Conservation (phyloP, 2,797 vertebrate genomes). For the Lagodon rhomboides region DNA sequence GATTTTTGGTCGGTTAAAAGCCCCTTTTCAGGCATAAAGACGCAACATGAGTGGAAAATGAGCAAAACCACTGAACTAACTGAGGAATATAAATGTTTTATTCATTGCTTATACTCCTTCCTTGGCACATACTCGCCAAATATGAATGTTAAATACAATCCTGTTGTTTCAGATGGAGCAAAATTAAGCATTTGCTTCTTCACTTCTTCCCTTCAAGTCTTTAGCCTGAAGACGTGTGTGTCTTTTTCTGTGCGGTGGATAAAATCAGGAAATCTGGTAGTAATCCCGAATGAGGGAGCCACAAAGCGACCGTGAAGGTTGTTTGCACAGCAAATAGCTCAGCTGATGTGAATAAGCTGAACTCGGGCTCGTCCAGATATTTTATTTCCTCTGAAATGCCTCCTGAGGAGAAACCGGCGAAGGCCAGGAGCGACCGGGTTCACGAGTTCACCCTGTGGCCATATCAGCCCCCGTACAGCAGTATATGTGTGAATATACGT, state of each 20-base stretch:
- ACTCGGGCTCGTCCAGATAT: conserved; percentile 59
- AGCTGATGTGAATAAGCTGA: conserved; percentile 47
- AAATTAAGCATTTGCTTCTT: not conserved
- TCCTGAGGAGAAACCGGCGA: conserved; percentile 43
- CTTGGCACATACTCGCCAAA: not conserved
- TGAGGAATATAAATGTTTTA: not conserved
- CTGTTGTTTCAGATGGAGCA: not conserved
- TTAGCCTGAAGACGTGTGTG: conserved; percentile 12
- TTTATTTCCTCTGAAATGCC: conserved; percentile 72
- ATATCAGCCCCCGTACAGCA: conserved; percentile 14
- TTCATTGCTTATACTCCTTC: not conserved
- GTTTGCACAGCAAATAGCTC: conserved; percentile 66
- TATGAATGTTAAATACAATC: not conserved
- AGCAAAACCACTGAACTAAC: not conserved
- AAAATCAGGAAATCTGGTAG: conserved; percentile 49
- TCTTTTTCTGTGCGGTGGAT: conserved; percentile 4
- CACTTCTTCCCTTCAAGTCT: not conserved
- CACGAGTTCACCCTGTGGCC: conserved; percentile 47
- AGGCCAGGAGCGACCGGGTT: conserved; percentile 52
- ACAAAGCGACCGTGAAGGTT: conserved; percentile 52
- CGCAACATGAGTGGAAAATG: not conserved
- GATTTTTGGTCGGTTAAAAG: not conserved
- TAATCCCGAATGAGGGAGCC: conserved; percentile 37
- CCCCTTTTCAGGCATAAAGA: not conserved
- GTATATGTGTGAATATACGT: conserved; percentile 35